Percentiles rank a stretch among this genome's conserved stretches.
Evolutionary conservation across 2,888 invertebrate genomes (phyloP).

Genomic region (Chaitophorus viminalis): DNA sequence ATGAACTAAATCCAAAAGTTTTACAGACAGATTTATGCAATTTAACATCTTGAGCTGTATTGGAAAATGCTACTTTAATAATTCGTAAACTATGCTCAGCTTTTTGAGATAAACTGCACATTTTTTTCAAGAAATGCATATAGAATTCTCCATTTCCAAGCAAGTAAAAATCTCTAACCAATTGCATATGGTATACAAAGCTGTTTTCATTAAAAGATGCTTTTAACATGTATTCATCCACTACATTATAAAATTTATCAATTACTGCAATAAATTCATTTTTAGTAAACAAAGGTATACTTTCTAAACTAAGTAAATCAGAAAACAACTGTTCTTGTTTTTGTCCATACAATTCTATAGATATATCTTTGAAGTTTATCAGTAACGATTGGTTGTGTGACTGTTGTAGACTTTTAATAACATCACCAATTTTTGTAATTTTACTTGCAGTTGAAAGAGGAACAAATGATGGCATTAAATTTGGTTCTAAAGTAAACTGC

Average conservation of each 20-base stretch:
- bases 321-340: constrained; percentile 44
- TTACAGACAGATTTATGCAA: constrained; percentile 33
- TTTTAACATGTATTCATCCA: constrained; percentile 53
- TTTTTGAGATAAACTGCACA: constrained; percentile 31
- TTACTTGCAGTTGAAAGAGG: constrained; percentile 45
- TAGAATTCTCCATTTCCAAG: constrained; percentile 53
- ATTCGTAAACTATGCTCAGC: constrained; percentile 8
- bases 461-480: constrained; percentile 56
- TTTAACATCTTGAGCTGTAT: constrained; percentile 38
- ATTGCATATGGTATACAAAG: constrained; percentile 31
- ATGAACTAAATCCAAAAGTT: constrained; percentile 40
- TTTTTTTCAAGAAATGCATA: constrained; percentile 45
- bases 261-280: constrained; percentile 50
- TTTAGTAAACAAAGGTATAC: constrained; percentile 42
- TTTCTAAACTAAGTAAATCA: constrained; percentile 30
- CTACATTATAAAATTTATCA: constrained; percentile 45
- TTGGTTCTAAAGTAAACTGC: constrained; percentile 30
- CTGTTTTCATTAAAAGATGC: constrained; percentile 33
- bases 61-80: constrained; percentile 32
- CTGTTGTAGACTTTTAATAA: constrained; percentile 46
- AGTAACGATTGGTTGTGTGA: not conserved
- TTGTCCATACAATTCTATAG: constrained; percentile 22
- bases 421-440: constrained; percentile 52
- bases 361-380: constrained; percentile 38
- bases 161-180: constrained; percentile 56